Evolutionary conservation across 2,113 vertebrate species (phyloP), one percentile per base, ranked within the genome.

Genomic region (Coreoperca whiteheadi): DNA sequence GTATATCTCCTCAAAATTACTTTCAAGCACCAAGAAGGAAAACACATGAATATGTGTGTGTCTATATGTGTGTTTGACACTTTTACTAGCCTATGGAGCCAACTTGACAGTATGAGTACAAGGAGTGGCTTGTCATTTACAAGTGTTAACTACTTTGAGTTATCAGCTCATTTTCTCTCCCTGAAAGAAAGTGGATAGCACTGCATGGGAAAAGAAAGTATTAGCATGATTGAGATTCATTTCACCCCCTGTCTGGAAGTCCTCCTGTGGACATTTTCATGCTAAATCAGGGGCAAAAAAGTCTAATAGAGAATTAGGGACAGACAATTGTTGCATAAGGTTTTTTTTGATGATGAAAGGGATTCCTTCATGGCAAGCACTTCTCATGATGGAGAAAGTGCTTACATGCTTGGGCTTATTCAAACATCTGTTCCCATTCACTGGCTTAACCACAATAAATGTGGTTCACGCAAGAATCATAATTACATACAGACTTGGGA

Each of bases 341-440:
- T 53, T 84, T 65, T 78, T 64, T 69, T 69, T 63, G 53, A 88
- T 74, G 82, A 87, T 91, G 72, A 90, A 89, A 92, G 72, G 48
- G 80, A 91, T 91, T 91, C 85, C 85, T 90, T 86, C 65, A 85
- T 51, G 57, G 83, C 83, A 63, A 90, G 81, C 28, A 46, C 73
- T 85, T 78, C 82, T 87, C 74, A 56, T 87, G 89, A 89, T 64
- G 67, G 86, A 86, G 90, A 95, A 93, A 92, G 88, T 86, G 78
- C 84, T 88, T 89, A 90, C 90, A 86, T 89, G 87, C 85, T 85
- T 67, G 74, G 65, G 77, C 82, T 86, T 80, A 76, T 83, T 84
- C 73, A 67, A 84, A 92, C 93, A 95, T 94, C 92, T 94, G 92
- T 88, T 92, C 85, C 82, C 76, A 84, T 89, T 93, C 77, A 48